Evolutionary conservation across 2,888 invertebrate species (phyloP).

Genomic region (Diarsia rubi): DNA sequence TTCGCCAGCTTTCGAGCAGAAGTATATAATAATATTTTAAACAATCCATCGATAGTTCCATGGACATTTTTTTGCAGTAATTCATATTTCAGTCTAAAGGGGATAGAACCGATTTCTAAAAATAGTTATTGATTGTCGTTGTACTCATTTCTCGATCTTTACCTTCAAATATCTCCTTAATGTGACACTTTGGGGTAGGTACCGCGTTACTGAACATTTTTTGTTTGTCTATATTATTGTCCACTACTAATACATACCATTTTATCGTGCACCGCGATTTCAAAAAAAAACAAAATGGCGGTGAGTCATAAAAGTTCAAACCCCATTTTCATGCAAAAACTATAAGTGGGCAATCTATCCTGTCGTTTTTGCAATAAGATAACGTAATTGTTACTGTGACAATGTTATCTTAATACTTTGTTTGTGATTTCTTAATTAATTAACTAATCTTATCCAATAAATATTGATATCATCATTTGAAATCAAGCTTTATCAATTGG

Average conservation of each 20-base stretch:
- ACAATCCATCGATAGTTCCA: conserved; percentile 13
- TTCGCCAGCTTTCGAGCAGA: conserved; percentile 2
- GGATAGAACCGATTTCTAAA: no score
- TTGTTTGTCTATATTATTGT: no score
- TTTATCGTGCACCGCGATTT: no score
- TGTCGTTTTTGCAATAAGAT: conserved; percentile 14
- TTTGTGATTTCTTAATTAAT: conserved; percentile 22
- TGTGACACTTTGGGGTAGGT: no score
- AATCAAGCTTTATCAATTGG: background rate
- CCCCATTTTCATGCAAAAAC: background rate
- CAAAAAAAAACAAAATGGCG: no score
- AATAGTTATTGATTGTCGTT: no score
- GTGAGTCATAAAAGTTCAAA: no score
- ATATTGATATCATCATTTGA: background rate
- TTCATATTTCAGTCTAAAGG: background rate
- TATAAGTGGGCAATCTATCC: background rate
- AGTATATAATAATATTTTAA: background rate
- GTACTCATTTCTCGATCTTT: no score
- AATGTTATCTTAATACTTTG: conserved; percentile 33
- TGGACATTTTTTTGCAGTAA: background rate
- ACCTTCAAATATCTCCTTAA: no score
- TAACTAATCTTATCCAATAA: conserved; percentile 19
- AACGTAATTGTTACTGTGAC: background rate
- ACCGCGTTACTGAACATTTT: no score
- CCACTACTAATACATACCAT: no score